Evolutionary conservation across 2,113 vertebrate species (phyloP), one percentile per base, ranked within the genome.

Genomic region (Pipa parva): DNA sequence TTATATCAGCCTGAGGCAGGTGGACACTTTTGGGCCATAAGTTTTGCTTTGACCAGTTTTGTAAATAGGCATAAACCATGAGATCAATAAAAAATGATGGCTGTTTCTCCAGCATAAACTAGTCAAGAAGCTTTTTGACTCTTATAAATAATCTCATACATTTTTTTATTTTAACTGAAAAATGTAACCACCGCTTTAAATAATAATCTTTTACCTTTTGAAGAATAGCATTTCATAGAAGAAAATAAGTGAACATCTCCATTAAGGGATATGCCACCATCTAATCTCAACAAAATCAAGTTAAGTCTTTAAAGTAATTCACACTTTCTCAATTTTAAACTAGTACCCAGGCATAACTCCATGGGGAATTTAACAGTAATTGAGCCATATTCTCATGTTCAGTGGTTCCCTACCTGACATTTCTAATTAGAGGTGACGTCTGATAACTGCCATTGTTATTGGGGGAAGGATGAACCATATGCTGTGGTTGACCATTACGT

Each of bases 361-460:
- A 39, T 37, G 25, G 66, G 66, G 58, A 60, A 54, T 70, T 68
- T 70, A 54, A 26, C 66, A 70, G 42, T 70, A 70, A 70, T 70
- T 70, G 66, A 70, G 66, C 66, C 17, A 22, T 70, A 61, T 52
- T 61, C 66, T 26, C 58, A 70, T 36, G 58, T 45, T 61, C 46
- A 42, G 46, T 70, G 66, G 52, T 70, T 70, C 66, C 57, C 66
- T 70, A 70, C 66, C 66, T 70, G 66, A 70, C 58, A 70, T 61
- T 70, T 70, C 58, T 70, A 70, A 70, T 70, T 70, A 70, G 58
- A 54, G 33, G 58, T 39, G 49, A 61, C 66, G 60, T 61, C 54
- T 70, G 61, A 57, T 68, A 59, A 51, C 56, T 42, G 48, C 48
- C 48, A 54, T 48, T 61, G 60, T 61, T 70, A 70, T 29, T 70